Base-by-base conservation (phyloP, 2,888 invertebrate genomes). In the Pollenia amentaria region DNA sequence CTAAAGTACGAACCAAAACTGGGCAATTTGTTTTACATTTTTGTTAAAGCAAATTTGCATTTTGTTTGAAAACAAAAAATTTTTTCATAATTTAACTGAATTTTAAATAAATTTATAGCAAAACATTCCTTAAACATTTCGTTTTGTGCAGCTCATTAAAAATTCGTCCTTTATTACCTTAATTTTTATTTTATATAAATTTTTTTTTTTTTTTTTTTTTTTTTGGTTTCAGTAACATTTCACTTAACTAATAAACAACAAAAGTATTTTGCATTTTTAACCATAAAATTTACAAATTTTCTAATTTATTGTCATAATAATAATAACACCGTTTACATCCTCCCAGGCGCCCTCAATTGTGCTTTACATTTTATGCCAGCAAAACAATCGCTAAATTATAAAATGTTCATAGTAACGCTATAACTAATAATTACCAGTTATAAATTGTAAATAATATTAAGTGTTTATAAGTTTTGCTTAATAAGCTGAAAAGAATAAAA, bases 401-500 rank as follows among this genome's bases (percentile, higher is more conserved):
- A 75, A n/a, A 8, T 10, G 42, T 21, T 62, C 40, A 51, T 16
- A 48, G 57, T 40, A 40, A 40, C 11, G 3, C 40, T 51, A 75
- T 75, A 75, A 40, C 48, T 51, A 21, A 29, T 76, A 65, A 76
- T 53, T 44, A 6, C 12, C 42, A 11, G 42, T 53, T 21, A 44
- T 65, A 48, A 73, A 48, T 38, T 73, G 21, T 10, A 6, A 46
- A 72, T 12, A 38, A 73, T 46, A 38, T 73, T 46, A 9, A 29
- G 7, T 44, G 16, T 11, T 72, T 57, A 44, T 57, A 64, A 65
- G 44, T 65, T 64, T 76, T 42, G 76, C 64, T 53, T 76, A 44
- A 65, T 65, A 76, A 65, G 53, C 76, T 76, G 76, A 53, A 65
- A 76, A 76, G 53, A 65, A 65, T 42, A 53, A 42, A 76, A 65